Conservation (phyloP, 1,140 invertebrate genomes). For the Drosophila cardini region DNA sequence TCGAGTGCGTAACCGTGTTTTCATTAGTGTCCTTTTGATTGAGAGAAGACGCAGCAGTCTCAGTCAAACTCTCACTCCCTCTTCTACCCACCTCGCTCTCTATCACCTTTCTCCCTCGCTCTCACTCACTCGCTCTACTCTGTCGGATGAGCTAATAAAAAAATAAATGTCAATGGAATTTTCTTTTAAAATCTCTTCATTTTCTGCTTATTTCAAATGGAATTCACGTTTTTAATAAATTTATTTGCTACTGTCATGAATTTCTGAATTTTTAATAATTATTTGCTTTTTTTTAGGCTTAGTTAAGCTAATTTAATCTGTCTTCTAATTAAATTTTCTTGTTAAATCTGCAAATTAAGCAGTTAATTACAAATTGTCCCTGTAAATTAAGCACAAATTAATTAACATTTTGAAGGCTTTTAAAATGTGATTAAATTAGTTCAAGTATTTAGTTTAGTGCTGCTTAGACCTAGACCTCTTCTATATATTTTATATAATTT, state of each 20-base stretch:
- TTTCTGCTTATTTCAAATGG: conserved; percentile 10
- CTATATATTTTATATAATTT: too few relatives aligned
- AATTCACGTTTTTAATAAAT: neutral
- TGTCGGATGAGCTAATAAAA: conserved; percentile 24
- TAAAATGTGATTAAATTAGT: too few relatives aligned
- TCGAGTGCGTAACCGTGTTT: conserved; percentile 38
- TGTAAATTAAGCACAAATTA: too few relatives aligned
- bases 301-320: too few relatives aligned
- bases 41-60: neutral
- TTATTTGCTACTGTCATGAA: neutral
- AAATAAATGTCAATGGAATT: conserved; percentile 19
- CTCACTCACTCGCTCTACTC: neutral
- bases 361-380: too few relatives aligned
- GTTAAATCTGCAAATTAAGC: too few relatives aligned
- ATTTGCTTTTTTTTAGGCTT: neutral
- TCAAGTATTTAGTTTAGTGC: too few relatives aligned
- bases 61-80: neutral
- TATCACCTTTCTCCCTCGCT: too few relatives aligned
- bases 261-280: neutral
- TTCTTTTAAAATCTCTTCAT: conserved; percentile 8
- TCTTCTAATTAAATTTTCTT: too few relatives aligned
- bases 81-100: too few relatives aligned
- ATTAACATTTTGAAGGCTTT: too few relatives aligned
- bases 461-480: too few relatives aligned
- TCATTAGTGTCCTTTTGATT: conserved; percentile 24